Percentiles rank a stretch among this genome's conserved stretches.
Evolutionary conservation across 2,888 invertebrate genomes (phyloP).

Genomic region (Drosophila bunnanda): DNA sequence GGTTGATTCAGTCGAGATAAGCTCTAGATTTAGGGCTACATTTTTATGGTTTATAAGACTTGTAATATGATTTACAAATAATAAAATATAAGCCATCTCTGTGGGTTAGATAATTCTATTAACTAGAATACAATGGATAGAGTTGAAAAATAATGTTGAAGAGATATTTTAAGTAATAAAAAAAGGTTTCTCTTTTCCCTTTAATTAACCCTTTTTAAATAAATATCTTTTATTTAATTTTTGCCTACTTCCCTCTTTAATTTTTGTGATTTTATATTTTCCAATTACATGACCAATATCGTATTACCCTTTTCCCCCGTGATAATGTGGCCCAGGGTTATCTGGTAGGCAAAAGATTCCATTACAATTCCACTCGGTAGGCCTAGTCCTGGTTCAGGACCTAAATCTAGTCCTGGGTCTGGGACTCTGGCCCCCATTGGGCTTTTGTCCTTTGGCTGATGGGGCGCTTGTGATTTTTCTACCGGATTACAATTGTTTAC

Average conservation of each 20-base stretch:
- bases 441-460: conserved; percentile 42
- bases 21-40: conserved; percentile 11
- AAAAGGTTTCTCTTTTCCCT: accelerated
- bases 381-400: conserved; percentile 31
- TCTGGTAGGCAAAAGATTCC: conserved; percentile 11
- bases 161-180: not conserved
- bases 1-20: conserved; percentile 18
- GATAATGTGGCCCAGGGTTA: conserved; percentile 5
- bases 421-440: conserved; percentile 17
- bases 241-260: not conserved
- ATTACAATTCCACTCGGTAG: conserved; percentile 17
- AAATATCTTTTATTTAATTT: not conserved
- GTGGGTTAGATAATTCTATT: not conserved
- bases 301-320: conserved; percentile 27
- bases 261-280: not conserved
- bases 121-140: not conserved
- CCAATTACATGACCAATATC: conserved; percentile 29
- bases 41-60: not conserved
- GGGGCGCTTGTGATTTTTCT: conserved; percentile 73
- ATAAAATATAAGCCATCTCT: not conserved
- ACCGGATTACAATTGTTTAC: conserved; percentile 79
- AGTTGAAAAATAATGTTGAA: not conserved
- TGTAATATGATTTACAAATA: not conserved
- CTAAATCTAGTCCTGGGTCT: conserved; percentile 16
- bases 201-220: not conserved